Evolutionary conservation across 2,888 invertebrate genomes (phyloP), one percentile per base, ranked within the genome.

Genomic region (Amorpha juglandis): DNA sequence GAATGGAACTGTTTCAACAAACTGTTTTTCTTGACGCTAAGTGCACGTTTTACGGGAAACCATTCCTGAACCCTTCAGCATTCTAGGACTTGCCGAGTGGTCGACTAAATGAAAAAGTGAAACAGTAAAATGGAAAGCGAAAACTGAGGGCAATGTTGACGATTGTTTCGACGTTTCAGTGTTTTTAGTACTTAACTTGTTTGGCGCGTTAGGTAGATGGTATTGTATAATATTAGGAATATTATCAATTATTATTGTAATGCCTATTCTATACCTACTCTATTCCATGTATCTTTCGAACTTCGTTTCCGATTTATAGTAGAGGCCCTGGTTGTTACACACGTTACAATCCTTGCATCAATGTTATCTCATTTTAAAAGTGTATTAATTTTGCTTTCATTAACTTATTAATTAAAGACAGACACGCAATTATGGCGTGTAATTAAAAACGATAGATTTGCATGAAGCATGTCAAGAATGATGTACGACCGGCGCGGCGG

Each of bases 1-100:
- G 63, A 63, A 63, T 14, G 51, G 51, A 51, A 35, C 63, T 51
- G 33, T 63, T 35, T 63, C 63, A 38, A 63, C 63, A 51, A 63
- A 50, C 48, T 63, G 63, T 33, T 63, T 63, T 63, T 48, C 42
- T 63, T 51, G 19, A 51, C 19, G 58, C 42, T 58, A 58, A 58
- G 58, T 58, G 58, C 58, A 42, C 11, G 55, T 19, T 53, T 52
- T 42, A 38, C 58, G 58, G 42, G 58, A 19, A 38, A 16, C 38
- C n/a, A 42, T 19, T 58, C 9, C 11, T 3, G 19, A 53, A 8
- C 53, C 58, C 42, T 58, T 11, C 16, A 19, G 42, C 50, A 50
- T 50, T 8, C n/a, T 58, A 42, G 58, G 19, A 58, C 12, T 38
- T 35, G 7, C 42, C 8, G 35, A 53, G 19, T 38, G 16, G 16